These are phyloP conservation scores for Neosalanx taihuensis DNA, from an alignment of 2,797 vertebrate species.

Conservation along the genomic window DNA sequence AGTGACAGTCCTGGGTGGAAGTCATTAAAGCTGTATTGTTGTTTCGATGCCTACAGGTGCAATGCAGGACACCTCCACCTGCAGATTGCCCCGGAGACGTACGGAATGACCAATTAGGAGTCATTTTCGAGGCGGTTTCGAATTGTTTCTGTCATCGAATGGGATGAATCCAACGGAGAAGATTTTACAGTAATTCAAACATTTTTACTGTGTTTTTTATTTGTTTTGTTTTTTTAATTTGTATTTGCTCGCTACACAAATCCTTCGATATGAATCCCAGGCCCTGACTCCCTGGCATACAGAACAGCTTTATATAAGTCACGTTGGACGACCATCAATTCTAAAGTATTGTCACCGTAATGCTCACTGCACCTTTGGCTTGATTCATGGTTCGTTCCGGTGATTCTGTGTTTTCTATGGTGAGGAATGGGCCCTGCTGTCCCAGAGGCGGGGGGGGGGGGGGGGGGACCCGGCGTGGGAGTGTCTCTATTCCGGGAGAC, in stretches of 20 bases:
- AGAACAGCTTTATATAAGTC: not conserved
- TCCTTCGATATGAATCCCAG: not conserved
- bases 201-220: not conserved
- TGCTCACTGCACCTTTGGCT: not conserved
- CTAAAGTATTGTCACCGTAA: not conserved
- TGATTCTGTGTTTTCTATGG: not conserved
- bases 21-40: not conserved
- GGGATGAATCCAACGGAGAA: not conserved
- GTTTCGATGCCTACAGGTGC: not conserved
- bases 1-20: slow-evolving; percentile 2
- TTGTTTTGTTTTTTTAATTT: too few species aligned
- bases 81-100: not conserved
- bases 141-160: not conserved
- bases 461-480: not conserved
- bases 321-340: not conserved
- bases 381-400: not conserved
- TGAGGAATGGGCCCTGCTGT: not conserved
- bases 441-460: not conserved
- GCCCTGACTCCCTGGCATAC: not conserved
- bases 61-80: not conserved
- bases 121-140: not conserved
- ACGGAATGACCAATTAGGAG: not conserved
- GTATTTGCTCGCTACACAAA: not conserved
- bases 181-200: not conserved
- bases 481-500: not conserved